phyloP scores from a whole-genome alignment of 1,140 invertebrate genomes.

The Drosophila jambulina region DNA sequence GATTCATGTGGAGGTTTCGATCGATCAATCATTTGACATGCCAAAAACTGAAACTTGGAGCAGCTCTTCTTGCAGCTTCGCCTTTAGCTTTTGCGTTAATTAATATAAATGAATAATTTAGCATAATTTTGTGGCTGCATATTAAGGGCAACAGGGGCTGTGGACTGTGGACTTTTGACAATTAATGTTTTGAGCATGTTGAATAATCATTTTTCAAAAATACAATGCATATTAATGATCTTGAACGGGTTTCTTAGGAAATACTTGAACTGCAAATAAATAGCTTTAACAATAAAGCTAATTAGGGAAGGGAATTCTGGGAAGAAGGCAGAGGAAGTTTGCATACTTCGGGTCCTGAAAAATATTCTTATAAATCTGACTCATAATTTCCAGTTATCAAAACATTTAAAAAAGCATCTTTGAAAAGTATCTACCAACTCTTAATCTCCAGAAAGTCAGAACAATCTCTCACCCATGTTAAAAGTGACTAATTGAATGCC shows the following conservation, averaged over 20 bases:
- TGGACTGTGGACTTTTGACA: conserved; percentile 30
- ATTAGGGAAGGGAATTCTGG: conserved; percentile 40
- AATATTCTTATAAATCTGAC: neutral
- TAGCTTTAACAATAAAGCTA: conserved; percentile 25
- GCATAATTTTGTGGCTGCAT: conserved; percentile 34
- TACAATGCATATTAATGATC: conserved; percentile 52
- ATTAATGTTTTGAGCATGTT: conserved; percentile 42
- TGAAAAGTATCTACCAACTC: neutral
- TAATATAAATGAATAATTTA: conserved; percentile 69
- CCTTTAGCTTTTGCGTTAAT: conserved; percentile 45
- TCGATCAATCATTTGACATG: conserved; percentile 68
- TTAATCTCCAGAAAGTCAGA: neutral
- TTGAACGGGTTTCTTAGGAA: conserved; percentile 18
- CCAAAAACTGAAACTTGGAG: conserved; percentile 25
- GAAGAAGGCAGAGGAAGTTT: conserved; percentile 14
- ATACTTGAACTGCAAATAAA: conserved; percentile 22
- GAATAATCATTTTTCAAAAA: conserved; percentile 59
- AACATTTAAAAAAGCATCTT: conserved; percentile 4
- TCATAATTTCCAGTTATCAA: neutral
- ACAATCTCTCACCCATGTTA: conserved; percentile 17
- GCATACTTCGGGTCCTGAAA: neutral
- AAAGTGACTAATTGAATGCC: conserved; percentile 62
- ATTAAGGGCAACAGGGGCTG: conserved; percentile 15
- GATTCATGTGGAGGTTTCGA: conserved; percentile 47
- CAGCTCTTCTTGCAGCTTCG: conserved; percentile 2